Evolutionary conservation across 2,888 invertebrate species (phyloP).

Genomic region (Onthophagus sagittarius): DNA sequence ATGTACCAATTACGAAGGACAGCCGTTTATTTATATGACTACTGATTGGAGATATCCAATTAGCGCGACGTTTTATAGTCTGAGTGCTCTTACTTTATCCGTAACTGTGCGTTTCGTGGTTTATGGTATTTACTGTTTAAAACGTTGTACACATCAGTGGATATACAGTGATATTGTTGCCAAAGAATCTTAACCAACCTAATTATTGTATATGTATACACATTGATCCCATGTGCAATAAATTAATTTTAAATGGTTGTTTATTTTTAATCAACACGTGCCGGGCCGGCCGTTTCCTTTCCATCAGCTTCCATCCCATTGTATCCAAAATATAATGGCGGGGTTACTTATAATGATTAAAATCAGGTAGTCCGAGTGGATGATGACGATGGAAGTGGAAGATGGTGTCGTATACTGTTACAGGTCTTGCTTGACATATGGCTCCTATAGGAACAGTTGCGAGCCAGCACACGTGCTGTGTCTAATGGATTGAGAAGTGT

Average conservation of each 20-base stretch:
- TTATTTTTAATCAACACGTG: background rate
- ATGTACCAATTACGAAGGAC: background rate
- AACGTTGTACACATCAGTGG: background rate
- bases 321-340: background rate
- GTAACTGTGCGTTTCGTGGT: background rate
- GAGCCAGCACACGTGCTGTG: background rate
- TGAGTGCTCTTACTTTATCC: background rate
- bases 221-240: background rate
- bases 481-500: conserved; percentile 10
- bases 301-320: background rate
- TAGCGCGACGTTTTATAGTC: background rate
- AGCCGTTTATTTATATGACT: background rate
- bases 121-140: background rate
- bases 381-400: conserved; percentile 4
- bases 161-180: background rate
- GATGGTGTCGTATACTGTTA: conserved; percentile 8
- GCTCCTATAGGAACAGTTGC: conserved; percentile 3
- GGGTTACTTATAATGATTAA: conserved; percentile 2
- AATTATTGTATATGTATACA: no score
- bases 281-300: background rate
- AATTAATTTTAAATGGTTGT: background rate
- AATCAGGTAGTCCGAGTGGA: conserved; percentile 13
- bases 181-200: background rate
- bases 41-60: background rate
- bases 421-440: conserved; percentile 7